These are phyloP conservation scores for Lates calcarifer DNA, from an alignment of 2,113 vertebrate species.

Conservation along the genomic window DNA sequence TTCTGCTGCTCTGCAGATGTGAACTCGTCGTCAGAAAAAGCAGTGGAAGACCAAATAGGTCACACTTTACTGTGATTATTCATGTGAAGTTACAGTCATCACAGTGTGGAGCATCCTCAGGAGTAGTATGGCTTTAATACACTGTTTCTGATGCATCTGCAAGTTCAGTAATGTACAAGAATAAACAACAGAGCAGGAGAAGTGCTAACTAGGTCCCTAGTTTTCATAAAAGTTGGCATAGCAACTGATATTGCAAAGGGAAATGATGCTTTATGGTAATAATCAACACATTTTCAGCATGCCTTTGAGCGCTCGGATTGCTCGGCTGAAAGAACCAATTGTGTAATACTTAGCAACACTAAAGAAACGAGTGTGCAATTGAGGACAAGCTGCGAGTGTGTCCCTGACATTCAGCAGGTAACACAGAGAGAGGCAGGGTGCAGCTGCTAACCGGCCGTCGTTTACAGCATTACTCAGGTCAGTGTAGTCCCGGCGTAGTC, in stretches of 20 bases:
- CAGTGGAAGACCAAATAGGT: slow-evolving; percentile 10
- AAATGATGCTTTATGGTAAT: slow-evolving; percentile 52
- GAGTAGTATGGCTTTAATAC: slow-evolving; percentile 37
- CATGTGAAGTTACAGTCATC: slow-evolving; percentile 32
- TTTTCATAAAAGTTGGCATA: slow-evolving; percentile 68
- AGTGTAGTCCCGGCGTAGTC: not conserved
- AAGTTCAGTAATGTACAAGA: slow-evolving; percentile 42
- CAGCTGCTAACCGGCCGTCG: slow-evolving; percentile 3
- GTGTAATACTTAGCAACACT: slow-evolving; percentile 50
- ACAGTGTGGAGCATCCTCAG: slow-evolving; percentile 33
- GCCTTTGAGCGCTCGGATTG: slow-evolving; percentile 31
- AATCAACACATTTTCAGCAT: slow-evolving; percentile 51
- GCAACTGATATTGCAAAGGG: slow-evolving; percentile 51
- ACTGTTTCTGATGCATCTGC: slow-evolving; percentile 48
- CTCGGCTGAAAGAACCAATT: slow-evolving; percentile 25
- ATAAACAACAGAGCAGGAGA: slow-evolving; percentile 45
- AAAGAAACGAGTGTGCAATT: slow-evolving; percentile 14
- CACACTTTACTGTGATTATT: slow-evolving; percentile 26
- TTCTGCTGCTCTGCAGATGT: not conserved
- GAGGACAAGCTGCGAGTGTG: not conserved
- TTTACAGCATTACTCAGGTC: slow-evolving; percentile 35
- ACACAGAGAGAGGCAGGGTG: not conserved
- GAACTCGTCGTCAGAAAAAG: slow-evolving; percentile 14
- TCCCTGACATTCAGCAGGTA: not conserved
- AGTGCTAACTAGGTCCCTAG: slow-evolving; percentile 54